Conservation (phyloP, 2,797 vertebrate genomes). For the Pseudotriccus pelzelni region DNA sequence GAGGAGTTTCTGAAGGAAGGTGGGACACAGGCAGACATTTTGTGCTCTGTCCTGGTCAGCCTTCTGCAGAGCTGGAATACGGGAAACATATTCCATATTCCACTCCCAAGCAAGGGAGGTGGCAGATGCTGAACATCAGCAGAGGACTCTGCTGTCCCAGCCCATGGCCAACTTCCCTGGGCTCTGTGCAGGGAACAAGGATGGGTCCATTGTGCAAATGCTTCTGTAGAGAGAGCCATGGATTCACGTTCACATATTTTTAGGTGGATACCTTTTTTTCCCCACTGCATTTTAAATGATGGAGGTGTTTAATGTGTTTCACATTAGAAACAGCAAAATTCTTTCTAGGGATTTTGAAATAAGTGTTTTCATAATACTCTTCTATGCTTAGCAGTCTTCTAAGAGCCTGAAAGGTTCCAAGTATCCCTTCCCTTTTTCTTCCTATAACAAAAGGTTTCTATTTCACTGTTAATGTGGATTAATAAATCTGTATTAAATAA, state of each 20-base stretch:
- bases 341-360: background rate
- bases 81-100: too few relatives aligned
- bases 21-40: background rate
- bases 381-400: background rate
- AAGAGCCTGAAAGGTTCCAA: background rate
- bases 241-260: background rate
- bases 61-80: background rate
- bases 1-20: background rate
- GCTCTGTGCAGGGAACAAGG: background rate
- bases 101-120: background rate
- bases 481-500: conserved; percentile 33
- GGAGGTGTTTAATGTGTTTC: background rate
- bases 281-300: background rate
- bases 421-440: background rate
- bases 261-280: background rate
- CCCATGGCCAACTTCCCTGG: background rate
- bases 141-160: background rate
- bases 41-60: background rate
- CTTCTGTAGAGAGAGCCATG: background rate
- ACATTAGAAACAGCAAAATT: background rate
- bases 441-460: background rate
- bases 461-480: background rate
- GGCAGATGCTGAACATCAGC: background rate
- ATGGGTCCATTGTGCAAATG: background rate
- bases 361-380: background rate